Base-by-base conservation (phyloP, 2,113 vertebrate species). In the Acanthochromis polyacanthus region DNA sequence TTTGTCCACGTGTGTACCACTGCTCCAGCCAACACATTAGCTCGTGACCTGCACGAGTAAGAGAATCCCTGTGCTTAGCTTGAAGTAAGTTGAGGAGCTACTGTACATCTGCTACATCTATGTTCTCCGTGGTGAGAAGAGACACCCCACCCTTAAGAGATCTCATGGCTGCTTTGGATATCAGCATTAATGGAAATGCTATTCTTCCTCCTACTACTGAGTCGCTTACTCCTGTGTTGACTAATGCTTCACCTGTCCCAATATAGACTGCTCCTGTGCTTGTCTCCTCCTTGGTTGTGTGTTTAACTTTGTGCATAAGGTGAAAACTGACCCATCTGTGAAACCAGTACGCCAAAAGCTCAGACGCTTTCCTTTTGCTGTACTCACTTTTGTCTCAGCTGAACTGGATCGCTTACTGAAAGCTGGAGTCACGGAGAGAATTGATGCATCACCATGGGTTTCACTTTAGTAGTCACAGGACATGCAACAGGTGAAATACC, bases 21-120 rank as follows among this genome's bases (percentile, higher is more conserved):
- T n/a, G 22, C 51, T 22, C 9, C 20, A 7, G 3, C 20, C 51
- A 22, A n/a, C 51, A 52, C 1, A 3, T n/a, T n/a, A 11, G 40
- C 40, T 70, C 3, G 53, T 70, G 23, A 71, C 45, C 25, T 71
- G 30, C 17, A 71, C 40, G 59, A 46, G 2, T 7, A 40, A 19
- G 1, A 36, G 7, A 17, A 61, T 60, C 15, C n/a, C 28, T 23
- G 57, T 71, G 9, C 38, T 59, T 11, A 9, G 69, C 2, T 59
- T 6, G 36, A 22, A 38, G 69, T 60, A 30, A 36, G n/a, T 17
- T 14, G 43, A 51, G 69, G 45, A 12, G 9, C 4, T 23, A 0
- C n/a, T n/a, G n/a, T n/a, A n/a, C n/a, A n/a, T n/a, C n/a, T n/a
- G n/a, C n/a, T n/a, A n/a, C n/a, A n/a, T n/a, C n/a, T n/a, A n/a